These are phyloP conservation scores for Musca domestica DNA, from an alignment of 1,140 invertebrate genomes.

Conservation along the genomic window DNA sequence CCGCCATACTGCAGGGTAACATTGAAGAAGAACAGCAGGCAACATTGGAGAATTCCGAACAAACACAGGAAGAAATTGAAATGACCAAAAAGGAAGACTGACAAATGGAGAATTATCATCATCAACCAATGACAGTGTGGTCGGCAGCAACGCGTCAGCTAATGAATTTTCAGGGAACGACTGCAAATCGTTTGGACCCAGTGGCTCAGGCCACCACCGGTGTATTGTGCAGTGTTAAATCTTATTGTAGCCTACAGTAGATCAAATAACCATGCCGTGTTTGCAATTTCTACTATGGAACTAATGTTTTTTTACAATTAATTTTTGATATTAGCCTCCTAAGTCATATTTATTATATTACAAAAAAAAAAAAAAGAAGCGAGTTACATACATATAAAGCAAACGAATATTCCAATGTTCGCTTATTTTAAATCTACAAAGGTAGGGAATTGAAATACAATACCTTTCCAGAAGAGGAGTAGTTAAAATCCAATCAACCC, in stretches of 20 bases:
- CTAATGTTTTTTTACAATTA: background rate
- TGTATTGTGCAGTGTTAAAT: conserved; percentile 43
- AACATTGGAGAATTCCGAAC: background rate
- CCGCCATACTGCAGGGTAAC: conserved; percentile 39
- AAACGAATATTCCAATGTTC: too few species aligned
- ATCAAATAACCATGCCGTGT: conserved; percentile 26
- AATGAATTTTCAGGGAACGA: background rate
- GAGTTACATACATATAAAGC: too few species aligned
- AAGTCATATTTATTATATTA: too few species aligned
- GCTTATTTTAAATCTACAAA: too few species aligned
- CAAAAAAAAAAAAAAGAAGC: too few species aligned
- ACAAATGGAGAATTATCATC: conserved; percentile 25
- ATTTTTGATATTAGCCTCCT: background rate
- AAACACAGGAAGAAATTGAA: conserved; percentile 30
- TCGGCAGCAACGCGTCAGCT: conserved; percentile 3
- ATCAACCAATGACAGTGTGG: conserved; percentile 12
- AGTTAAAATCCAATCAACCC: too few species aligned
- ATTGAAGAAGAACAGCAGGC: conserved; percentile 39
- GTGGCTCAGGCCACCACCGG: conserved; percentile 40
- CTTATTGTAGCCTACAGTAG: conserved; percentile 45
- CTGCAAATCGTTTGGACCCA: conserved; percentile 17
- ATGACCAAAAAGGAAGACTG: conserved; percentile 48
- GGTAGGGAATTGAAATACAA: too few species aligned
- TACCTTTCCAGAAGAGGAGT: too few species aligned
- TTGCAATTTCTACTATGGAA: background rate